Evolutionary conservation across 2,888 invertebrate genomes (phyloP), one percentile per base, ranked within the genome.

Genomic region (Sesia bembeciformis): DNA sequence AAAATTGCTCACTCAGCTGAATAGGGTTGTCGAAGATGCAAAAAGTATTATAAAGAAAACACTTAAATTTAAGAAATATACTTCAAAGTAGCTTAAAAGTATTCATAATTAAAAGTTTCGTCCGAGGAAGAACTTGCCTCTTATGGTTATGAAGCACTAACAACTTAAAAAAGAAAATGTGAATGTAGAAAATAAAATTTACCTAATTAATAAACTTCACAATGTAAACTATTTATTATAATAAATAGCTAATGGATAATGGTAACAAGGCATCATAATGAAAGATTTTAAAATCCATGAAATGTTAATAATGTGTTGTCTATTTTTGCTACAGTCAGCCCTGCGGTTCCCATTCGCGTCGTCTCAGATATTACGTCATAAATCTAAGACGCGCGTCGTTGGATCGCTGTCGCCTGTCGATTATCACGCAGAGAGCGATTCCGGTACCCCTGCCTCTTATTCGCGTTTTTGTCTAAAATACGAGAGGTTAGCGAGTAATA

Each of bases 381-480:
- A 84, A 84, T 83, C 79, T 74, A 74, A 62, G 66, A 61, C 65
- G 62, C 63, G 66, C 65, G 39, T 46, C 43, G 52, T 40, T 49
- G 41, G 51, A 51, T 54, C 76, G 76, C 75, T 74, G 76, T 75
- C 81, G 79, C 76, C 65, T 81, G 81, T 84, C 82, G 81, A 82
- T 84, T 82, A 81, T 77, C 75, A 68, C 74, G 66, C 68, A 65
- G 67, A 63, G 67, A 74, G 70, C 71, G 70, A 70, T 72, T 76
- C 69, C 60, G 61, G 63, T 67, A 60, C 60, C 60, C 4, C 50
- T 4, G 39, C 38, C 50, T 38, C 23, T 23, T 23, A 23, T 23
- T 23, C 23, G 23, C 2, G 23, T 23, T 23, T 23, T 1, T 23
- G 23, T 23, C n/a, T 3, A 23, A 46, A 8, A n/a, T 8, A 46